Conservation (phyloP, 2,888 invertebrate genomes). For the Eurytoma adleriae region DNA sequence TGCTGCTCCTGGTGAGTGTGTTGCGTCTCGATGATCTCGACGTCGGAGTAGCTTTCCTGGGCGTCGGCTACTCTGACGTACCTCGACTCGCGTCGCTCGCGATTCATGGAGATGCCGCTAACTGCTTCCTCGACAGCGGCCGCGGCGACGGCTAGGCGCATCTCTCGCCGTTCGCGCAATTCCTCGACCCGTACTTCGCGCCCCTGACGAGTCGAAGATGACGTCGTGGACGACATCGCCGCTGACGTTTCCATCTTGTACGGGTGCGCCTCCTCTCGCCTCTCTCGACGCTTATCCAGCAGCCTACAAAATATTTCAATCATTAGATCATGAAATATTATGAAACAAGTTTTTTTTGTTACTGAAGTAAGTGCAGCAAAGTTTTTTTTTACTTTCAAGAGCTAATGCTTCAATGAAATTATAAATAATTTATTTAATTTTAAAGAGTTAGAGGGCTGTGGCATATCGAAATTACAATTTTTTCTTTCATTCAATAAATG, state of each 20-base stretch:
- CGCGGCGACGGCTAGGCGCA: conserved; percentile 58
- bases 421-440: too few species aligned
- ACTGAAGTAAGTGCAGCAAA: not conserved
- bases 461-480: too few species aligned
- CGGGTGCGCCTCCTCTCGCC: conserved; percentile 71
- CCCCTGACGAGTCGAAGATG: conserved; percentile 37
- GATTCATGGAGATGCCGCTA: not conserved
- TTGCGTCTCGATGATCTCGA: conserved; percentile 43
- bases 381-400: not conserved
- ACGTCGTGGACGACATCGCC: not conserved
- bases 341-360: not conserved
- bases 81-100: conserved; percentile 14
- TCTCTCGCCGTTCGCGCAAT: conserved; percentile 70
- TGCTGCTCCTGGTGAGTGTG: not conserved
- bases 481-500: too few species aligned
- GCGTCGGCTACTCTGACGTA: conserved; percentile 49
- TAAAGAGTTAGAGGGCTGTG: too few species aligned
- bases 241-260: conserved; percentile 65
- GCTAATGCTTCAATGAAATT: not conserved
- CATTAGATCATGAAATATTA: not conserved
- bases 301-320: conserved; percentile 64
- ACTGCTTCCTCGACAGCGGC: conserved; percentile 57
- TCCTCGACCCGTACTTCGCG: conserved; percentile 70
- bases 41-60: conserved; percentile 15
- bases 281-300: conserved; percentile 72